Evolutionary conservation across 2,888 invertebrate species (phyloP).

Genomic region (Xiphydria camelus): DNA sequence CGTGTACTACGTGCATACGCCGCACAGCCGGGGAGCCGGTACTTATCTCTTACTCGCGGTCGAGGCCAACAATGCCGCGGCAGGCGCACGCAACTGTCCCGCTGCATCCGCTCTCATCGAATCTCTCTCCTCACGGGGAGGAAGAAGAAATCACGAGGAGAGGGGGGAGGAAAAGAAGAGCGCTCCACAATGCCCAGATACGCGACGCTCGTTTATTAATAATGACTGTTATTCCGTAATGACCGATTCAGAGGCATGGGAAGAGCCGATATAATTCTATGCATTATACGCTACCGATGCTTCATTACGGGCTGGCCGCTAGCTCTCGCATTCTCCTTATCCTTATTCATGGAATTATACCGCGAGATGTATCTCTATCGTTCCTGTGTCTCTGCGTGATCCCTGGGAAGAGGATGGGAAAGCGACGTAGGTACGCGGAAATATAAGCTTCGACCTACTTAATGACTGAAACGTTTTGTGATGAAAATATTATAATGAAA

Average conservation of each 20-base stretch:
- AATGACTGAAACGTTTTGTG: too few relatives aligned
- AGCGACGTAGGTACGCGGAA: too few relatives aligned
- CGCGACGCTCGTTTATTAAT: slow-evolving; percentile 48
- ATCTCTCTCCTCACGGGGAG: slow-evolving; percentile 32
- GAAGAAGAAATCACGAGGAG: slow-evolving; percentile 1
- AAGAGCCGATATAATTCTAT: slow-evolving; percentile 57
- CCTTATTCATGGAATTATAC: slow-evolving; percentile 49
- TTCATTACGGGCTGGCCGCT: slow-evolving; percentile 43
- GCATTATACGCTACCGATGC: slow-evolving; percentile 48
- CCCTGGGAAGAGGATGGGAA: too few relatives aligned
- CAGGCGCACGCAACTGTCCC: slow-evolving; percentile 53
- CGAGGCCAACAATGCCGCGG: slow-evolving; percentile 40
- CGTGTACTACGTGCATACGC: slow-evolving; percentile 25
- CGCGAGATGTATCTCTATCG: slow-evolving; percentile 41
- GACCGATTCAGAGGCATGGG: slow-evolving; percentile 56
- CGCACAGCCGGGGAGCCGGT: slow-evolving; percentile 38
- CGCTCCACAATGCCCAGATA: slow-evolving; percentile 40
- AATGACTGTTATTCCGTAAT: slow-evolving; percentile 57
- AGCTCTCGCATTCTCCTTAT: too few relatives aligned
- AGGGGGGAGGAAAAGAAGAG: slow-evolving; percentile 16
- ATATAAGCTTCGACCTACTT: too few relatives aligned
- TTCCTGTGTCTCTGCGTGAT: slow-evolving; percentile 21
- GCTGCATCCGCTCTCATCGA: slow-evolving; percentile 57
- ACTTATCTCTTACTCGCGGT: slow-evolving; percentile 42
- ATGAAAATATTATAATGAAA: too few relatives aligned